phyloP scores from a whole-genome alignment of 53 echinoderm and acorn worm genomes.

The Echinarachnius parma region DNA sequence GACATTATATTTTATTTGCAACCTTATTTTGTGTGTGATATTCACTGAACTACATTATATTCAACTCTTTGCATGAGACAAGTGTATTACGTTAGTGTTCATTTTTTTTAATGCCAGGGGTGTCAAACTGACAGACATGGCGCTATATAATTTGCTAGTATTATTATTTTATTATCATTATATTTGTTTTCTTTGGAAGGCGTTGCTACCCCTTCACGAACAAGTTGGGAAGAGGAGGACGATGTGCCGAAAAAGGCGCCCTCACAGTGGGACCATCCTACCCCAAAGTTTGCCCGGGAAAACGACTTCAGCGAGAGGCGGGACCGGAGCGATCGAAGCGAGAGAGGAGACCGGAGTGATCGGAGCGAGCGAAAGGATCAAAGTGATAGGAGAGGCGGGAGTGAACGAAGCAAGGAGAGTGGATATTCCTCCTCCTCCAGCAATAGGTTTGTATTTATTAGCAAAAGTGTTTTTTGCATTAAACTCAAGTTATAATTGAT shows the following conservation, averaged over 20 bases:
- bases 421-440: conserved; percentile 23
- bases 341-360: conserved; percentile 52
- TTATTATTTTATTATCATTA: no score
- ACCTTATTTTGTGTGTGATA: no score
- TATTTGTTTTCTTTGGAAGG: no score
- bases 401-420: no score
- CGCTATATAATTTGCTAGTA: no score
- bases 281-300: conserved; percentile 28
- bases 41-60: no score
- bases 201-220: conserved; percentile 81
- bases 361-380: conserved; percentile 32
- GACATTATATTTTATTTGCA: no score
- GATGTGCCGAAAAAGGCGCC: conserved; percentile 54
- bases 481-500: no score
- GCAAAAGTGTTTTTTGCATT: not conserved
- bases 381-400: not conserved
- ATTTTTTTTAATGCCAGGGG: no score
- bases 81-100: no score
- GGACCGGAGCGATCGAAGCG: conserved; percentile 52
- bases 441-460: not conserved
- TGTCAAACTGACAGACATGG: no score
- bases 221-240: conserved; percentile 98
- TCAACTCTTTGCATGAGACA: no score
- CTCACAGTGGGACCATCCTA: conserved; percentile 67
- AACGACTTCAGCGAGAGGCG: conserved; percentile 46